phyloP scores from a whole-genome alignment of 2,888 invertebrate species.

The Leptinotarsa haldemani region DNA sequence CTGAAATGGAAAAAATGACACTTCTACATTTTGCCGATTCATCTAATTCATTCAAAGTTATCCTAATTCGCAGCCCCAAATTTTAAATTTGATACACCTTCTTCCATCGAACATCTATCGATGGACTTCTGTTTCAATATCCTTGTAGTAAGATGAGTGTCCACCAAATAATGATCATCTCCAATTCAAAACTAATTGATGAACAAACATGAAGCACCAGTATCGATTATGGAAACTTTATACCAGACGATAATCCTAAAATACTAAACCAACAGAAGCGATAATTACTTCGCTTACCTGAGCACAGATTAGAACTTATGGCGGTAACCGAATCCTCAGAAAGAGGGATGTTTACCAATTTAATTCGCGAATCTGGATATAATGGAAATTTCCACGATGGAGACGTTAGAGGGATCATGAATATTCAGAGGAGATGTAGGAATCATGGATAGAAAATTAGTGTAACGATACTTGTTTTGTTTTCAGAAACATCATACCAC shows the following conservation, averaged over 20 bases:
- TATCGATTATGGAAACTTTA: not conserved
- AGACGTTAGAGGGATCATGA: not conserved
- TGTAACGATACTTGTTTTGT: not conserved
- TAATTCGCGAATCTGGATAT: not conserved
- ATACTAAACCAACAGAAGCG: slow-evolving; percentile 5
- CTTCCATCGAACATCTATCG: not conserved
- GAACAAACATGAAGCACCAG: not conserved
- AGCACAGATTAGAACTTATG: not conserved
- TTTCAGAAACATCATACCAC: not conserved
- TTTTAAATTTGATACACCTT: not conserved
- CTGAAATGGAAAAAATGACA: no score
- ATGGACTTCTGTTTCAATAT: not conserved
- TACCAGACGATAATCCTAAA: not conserved
- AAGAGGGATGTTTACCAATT: slow-evolving; percentile 3
- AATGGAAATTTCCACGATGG: not conserved
- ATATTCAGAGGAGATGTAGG: not conserved
- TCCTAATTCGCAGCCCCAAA: no score
- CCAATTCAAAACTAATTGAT: not conserved
- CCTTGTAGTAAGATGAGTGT: not conserved
- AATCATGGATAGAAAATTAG: not conserved
- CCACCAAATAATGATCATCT: not conserved
- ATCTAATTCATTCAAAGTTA: no score
- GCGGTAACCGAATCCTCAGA: not conserved
- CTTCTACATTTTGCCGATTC: no score
- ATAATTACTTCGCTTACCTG: slow-evolving; percentile 9